Base-by-base conservation (phyloP, 2,113 vertebrate species). In the Herpetotheres cachinnans region DNA sequence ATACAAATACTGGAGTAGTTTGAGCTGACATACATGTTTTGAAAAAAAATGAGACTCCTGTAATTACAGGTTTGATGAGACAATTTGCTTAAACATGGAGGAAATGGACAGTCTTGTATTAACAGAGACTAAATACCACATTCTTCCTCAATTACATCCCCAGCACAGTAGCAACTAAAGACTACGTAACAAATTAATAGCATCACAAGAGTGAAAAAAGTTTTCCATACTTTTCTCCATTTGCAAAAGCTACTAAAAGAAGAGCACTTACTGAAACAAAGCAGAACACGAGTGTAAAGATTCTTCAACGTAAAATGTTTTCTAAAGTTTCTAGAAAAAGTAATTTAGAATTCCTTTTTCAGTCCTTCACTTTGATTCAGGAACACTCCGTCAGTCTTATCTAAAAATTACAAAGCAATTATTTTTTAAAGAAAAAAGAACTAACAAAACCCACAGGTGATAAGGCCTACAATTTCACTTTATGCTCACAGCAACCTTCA, bases 21-120 rank as follows among this genome's bases (percentile, higher is more conserved):
- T 36, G 84, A 79, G 49, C 25, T 2, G 1, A 79, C 65, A 81
- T 0, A 2, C 1, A 0, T 2, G 1, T 34, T 70, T 56, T 9
- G 13, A 10, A 47, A 49, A 30, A 73, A 66, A 82, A 19, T 1
- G 3, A 79, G 9, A 62, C 20, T 74, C 38, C 32, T 82, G 1
- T 74, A 89, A 84, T 91, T 71, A 93, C 16, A 56, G n/a, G 52
- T 46, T 82, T 76, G 56, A 63, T 79, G 50, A 95, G 70, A 93
- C 56, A 65, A 58, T 77, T 58, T 77, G 20, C 79, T 91, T 72
- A 50, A 86, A 88, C 42, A 26, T 18, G 11, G 47, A 87, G 19
- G 24, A 94, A 93, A 81, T 6, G 21, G 56, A 67, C 44, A 82
- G 34, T 19, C 16, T 6, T 61, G 27, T 17, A 79, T 36, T 46